phyloP scores from a whole-genome alignment of 2,888 invertebrate genomes.

The Chelonus formosanus region DNA sequence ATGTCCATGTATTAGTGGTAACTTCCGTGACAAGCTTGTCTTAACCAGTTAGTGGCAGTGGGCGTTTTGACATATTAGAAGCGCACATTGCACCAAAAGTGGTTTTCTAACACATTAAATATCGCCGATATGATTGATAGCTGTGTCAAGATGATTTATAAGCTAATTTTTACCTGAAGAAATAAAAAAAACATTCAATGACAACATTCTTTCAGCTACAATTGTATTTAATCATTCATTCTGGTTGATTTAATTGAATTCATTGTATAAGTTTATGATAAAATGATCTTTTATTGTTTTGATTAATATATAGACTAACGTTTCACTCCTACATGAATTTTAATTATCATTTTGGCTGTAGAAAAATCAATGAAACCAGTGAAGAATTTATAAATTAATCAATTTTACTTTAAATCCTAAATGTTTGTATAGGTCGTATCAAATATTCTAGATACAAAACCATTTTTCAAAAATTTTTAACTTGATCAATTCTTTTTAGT shows the following conservation, averaged over 20 bases:
- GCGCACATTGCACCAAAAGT: conserved; percentile 4
- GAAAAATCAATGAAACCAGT: background rate
- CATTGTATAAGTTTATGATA: too few relatives aligned
- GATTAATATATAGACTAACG: background rate
- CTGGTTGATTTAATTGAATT: too few relatives aligned
- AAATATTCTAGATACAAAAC: background rate
- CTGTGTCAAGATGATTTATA: too few relatives aligned
- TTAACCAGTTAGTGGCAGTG: background rate
- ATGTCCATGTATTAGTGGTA: background rate
- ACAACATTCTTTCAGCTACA: too few relatives aligned
- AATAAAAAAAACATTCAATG: too few relatives aligned
- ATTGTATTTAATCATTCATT: too few relatives aligned
- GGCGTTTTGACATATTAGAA: conserved; percentile 6
- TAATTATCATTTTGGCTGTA: background rate
- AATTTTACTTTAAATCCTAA: background rate
- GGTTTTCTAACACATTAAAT: conserved; percentile 14
- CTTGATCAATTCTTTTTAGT: too few relatives aligned
- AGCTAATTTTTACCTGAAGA: too few relatives aligned
- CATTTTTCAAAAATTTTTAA: too few relatives aligned
- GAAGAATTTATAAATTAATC: background rate
- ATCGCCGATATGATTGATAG: background rate
- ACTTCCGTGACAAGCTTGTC: conserved; percentile 3
- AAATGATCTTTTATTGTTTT: background rate
- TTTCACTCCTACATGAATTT: conserved; percentile 1
- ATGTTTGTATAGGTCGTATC: background rate